Evolutionary conservation across 2,888 invertebrate species (phyloP).

Genomic region (Sisyra terminalis): DNA sequence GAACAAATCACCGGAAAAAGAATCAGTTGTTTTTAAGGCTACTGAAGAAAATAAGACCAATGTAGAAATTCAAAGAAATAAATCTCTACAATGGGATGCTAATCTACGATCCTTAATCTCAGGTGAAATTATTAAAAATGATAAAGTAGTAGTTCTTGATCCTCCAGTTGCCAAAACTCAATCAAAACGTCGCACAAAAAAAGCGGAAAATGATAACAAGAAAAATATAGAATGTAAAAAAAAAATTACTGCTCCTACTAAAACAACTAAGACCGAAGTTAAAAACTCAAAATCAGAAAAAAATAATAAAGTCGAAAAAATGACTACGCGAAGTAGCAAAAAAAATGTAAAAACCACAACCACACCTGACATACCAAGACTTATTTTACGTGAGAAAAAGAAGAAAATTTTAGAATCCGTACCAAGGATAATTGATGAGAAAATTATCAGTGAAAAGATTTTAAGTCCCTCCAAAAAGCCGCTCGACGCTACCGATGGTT

Average conservation of each 20-base stretch:
- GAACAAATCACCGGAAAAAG: background rate
- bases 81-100: conserved; percentile 17
- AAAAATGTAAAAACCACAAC: conserved; percentile 3
- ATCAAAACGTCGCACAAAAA: conserved; percentile 5
- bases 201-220: conserved; percentile 6
- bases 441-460: background rate
- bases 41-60: conserved; percentile 5
- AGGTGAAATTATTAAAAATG: background rate
- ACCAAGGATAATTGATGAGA: conserved; percentile 5
- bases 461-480: too few species aligned
- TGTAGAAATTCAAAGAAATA: conserved; percentile 6
- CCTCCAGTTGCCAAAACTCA: background rate
- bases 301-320: background rate
- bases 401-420: conserved; percentile 1
- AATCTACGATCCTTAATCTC: conserved; percentile 16
- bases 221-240: conserved; percentile 6
- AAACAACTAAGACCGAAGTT: conserved; percentile 7
- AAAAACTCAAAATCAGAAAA: conserved; percentile 8
- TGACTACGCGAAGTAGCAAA: background rate
- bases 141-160: too few species aligned
- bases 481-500: too few species aligned
- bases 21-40: conserved; percentile 1
- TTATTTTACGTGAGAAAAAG: conserved; percentile 5
- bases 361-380: conserved; percentile 10
- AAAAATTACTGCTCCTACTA: conserved; percentile 1